These are phyloP conservation scores for Callinectes sapidus DNA, from an alignment of 2,888 invertebrate genomes.

Conservation along the genomic window DNA sequence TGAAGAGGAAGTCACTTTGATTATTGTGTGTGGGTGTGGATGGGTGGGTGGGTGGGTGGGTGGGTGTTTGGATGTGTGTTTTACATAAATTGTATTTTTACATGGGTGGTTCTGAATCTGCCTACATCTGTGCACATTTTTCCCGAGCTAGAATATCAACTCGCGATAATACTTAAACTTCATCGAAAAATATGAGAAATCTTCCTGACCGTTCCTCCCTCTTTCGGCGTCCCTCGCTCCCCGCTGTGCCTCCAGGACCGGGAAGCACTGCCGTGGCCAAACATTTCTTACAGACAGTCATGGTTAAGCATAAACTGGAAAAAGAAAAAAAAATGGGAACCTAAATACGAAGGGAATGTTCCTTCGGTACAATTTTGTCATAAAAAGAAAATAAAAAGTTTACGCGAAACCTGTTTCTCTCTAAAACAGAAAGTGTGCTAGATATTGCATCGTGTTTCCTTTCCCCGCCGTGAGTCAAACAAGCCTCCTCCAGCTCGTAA, in stretches of 20 bases:
- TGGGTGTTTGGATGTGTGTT: slow-evolving; percentile 14
- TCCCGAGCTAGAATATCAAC: background rate
- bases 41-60: slow-evolving; percentile 25
- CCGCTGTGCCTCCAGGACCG: background rate
- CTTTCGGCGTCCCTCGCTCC: background rate
- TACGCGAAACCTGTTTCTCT: background rate
- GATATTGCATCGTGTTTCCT: slow-evolving; percentile 2
- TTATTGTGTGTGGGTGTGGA: background rate
- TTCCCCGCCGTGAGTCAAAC: background rate
- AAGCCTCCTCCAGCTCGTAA: background rate
- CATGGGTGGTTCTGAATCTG: background rate
- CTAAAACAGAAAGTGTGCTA: background rate
- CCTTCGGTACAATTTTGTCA: background rate
- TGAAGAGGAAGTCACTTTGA: background rate
- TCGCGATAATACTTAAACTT: background rate
- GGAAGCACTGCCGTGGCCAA: background rate
- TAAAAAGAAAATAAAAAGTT: background rate
- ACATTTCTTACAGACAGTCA: background rate
- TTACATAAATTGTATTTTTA: background rate
- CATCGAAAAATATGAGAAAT: background rate
- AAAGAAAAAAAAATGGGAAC: background rate
- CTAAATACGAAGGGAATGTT: background rate
- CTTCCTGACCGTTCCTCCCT: background rate
- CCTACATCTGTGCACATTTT: background rate
- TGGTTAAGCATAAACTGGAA: background rate